Evolutionary conservation across 2,888 invertebrate genomes (phyloP).

Genomic region (Cosmorhoe ocellata): DNA sequence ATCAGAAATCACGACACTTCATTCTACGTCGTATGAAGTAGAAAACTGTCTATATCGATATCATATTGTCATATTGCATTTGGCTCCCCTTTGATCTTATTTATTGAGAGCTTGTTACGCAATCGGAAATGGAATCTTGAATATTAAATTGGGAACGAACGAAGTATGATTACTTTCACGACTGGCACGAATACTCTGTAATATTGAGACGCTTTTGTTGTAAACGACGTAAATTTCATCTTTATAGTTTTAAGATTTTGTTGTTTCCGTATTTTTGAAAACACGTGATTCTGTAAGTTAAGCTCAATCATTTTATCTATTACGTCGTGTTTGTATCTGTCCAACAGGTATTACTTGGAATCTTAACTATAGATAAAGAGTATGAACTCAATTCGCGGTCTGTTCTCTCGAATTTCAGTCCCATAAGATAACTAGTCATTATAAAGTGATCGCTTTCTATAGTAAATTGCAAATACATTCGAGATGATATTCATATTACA

Average conservation of each 20-base stretch:
- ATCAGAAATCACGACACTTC: conserved; percentile 1
- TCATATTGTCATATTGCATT: conserved; percentile 24
- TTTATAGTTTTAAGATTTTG: no score
- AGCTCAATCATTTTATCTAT: no score
- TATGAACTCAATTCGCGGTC: no score
- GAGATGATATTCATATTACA: conserved; percentile 20
- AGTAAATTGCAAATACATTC: background rate
- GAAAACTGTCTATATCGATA: conserved; percentile 16
- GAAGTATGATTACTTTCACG: conserved; percentile 20
- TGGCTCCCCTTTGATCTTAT: conserved; percentile 37
- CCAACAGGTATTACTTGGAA: no score
- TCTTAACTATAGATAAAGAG: no score
- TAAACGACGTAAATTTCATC: background rate
- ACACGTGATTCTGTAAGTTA: no score
- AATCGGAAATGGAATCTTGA: conserved; percentile 23
- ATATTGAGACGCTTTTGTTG: background rate
- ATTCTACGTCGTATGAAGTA: conserved; percentile 1
- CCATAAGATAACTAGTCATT: no score
- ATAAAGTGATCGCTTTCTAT: no score
- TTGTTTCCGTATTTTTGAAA: no score
- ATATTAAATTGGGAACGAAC: conserved; percentile 23
- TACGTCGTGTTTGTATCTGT: no score
- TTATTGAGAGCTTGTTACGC: conserved; percentile 27
- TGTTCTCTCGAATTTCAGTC: no score
- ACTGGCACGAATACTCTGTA: conserved; percentile 3